A percentile compares a stretch with the other conserved stretches of the same genome.
These are phyloP conservation scores for Notechis scutatus DNA, from an alignment of 2,113 vertebrate genomes.

Conservation along the genomic window DNA sequence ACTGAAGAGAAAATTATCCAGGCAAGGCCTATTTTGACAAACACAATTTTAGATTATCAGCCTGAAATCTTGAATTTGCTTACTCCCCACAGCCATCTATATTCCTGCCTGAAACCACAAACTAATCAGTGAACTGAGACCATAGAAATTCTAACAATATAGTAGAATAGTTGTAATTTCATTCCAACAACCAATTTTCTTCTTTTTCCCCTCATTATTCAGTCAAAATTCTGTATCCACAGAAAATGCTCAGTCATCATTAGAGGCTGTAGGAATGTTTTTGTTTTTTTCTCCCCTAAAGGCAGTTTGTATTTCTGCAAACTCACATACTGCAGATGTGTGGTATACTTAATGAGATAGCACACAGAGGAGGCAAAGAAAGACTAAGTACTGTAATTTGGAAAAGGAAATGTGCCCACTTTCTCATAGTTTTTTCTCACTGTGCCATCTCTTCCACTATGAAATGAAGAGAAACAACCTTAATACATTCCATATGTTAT, in stretches of 20 bases:
- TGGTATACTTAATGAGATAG: rapidly evolving
- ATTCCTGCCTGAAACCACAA: background rate
- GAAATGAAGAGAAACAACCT: constrained; percentile 28
- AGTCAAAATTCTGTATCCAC: background rate
- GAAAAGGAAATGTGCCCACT: background rate
- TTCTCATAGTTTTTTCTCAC: background rate
- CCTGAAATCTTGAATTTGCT: background rate
- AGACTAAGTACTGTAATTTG: background rate
- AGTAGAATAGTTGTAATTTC: background rate
- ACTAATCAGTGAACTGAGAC: background rate
- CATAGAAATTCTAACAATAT: background rate
- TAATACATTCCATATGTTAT: constrained; percentile 39
- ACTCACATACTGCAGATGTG: background rate
- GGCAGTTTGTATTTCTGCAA: background rate
- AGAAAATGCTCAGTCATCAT: background rate
- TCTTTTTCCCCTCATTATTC: background rate
- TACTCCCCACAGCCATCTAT: background rate
- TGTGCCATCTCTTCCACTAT: constrained; percentile 26
- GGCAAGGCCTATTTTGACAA: background rate
- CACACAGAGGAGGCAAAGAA: background rate
- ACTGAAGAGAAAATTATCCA: background rate
- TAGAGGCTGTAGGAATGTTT: background rate
- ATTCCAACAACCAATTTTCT: background rate
- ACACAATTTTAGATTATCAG: background rate
- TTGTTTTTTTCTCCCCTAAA: background rate